Evolutionary conservation across 35 echinoderm and acorn worm species (phyloP).

Genomic region (Heliocidaris erythrogramma): DNA sequence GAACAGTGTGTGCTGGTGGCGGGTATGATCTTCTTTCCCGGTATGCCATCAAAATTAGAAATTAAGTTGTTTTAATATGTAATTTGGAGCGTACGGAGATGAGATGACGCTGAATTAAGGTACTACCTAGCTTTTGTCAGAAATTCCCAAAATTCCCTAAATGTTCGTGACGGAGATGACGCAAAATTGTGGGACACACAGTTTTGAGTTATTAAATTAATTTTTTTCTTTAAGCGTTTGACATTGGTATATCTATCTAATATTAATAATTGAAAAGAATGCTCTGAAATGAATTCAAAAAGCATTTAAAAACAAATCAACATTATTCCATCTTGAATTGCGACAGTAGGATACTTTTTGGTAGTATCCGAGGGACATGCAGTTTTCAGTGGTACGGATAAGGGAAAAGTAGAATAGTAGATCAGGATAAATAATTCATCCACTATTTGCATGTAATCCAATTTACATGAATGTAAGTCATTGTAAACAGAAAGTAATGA

Average conservation of each 20-base stretch:
- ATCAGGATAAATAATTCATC: conserved; percentile 34
- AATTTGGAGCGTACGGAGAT: background rate
- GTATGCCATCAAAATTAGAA: conserved; percentile 26
- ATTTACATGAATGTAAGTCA: conserved; percentile 36
- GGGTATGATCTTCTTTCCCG: conserved; percentile 34
- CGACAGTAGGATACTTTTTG: conserved; percentile 22
- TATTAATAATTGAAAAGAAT: too few relatives aligned
- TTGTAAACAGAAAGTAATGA: conserved; percentile 36
- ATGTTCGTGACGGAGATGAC: conserved; percentile 35
- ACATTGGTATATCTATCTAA: conserved; percentile 28
- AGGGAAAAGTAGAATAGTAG: conserved; percentile 5
- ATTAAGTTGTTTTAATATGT: conserved; percentile 2
- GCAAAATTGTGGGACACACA: conserved; percentile 1
- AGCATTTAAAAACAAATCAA: conserved; percentile 20
- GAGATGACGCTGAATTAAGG: background rate
- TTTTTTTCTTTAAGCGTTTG: conserved; percentile 27
- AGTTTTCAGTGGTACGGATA: conserved; percentile 28
- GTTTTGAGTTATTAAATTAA: conserved; percentile 14
- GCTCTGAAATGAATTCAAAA: conserved; percentile 46
- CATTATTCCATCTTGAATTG: conserved; percentile 17
- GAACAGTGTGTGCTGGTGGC: conserved; percentile 23
- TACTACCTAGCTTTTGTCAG: background rate
- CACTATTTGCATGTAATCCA: background rate
- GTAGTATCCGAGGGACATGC: conserved; percentile 14
- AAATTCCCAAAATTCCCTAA: conserved; percentile 19